phyloP scores from a whole-genome alignment of 2,888 invertebrate species.

The Panopea generosa region DNA sequence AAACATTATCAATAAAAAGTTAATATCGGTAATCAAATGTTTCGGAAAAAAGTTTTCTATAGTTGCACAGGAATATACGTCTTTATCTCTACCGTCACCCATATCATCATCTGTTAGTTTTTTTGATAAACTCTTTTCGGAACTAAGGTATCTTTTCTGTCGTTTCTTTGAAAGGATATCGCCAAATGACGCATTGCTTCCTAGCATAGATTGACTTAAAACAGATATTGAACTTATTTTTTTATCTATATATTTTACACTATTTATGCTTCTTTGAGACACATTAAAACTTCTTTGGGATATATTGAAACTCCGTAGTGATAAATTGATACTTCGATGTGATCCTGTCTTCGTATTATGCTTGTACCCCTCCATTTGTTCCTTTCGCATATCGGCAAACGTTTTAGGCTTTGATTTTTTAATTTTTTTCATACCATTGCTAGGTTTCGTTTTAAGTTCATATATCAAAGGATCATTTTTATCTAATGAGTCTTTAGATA shows the following conservation, averaged over 20 bases:
- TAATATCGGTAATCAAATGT: slow-evolving; percentile 29
- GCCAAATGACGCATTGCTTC: slow-evolving; percentile 50
- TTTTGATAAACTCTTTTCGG: neutral
- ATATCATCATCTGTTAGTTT: slow-evolving; percentile 7
- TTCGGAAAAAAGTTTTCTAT: slow-evolving; percentile 43
- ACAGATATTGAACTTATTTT: too few relatives aligned
- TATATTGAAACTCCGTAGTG: slow-evolving; percentile 8
- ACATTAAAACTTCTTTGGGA: slow-evolving; percentile 3
- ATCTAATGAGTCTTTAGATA: too few relatives aligned
- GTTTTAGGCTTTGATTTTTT: slow-evolving; percentile 6
- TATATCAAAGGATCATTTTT: neutral
- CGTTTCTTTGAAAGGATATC: slow-evolving; percentile 15
- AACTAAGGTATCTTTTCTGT: neutral
- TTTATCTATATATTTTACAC: too few relatives aligned
- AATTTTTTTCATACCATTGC: neutral
- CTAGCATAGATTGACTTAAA: slow-evolving; percentile 29
- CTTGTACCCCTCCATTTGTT: slow-evolving; percentile 20
- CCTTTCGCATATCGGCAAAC: slow-evolving; percentile 38
- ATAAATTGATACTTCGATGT: slow-evolving; percentile 5
- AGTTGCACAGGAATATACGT: neutral
- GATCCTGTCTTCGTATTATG: neutral
- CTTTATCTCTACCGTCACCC: neutral
- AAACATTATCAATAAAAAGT: slow-evolving; percentile 34
- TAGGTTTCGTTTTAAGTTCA: neutral
- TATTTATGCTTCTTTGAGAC: slow-evolving; percentile 22